Conservation (phyloP, 1,140 invertebrate species). For the Caenorhabditis elegans region DNA sequence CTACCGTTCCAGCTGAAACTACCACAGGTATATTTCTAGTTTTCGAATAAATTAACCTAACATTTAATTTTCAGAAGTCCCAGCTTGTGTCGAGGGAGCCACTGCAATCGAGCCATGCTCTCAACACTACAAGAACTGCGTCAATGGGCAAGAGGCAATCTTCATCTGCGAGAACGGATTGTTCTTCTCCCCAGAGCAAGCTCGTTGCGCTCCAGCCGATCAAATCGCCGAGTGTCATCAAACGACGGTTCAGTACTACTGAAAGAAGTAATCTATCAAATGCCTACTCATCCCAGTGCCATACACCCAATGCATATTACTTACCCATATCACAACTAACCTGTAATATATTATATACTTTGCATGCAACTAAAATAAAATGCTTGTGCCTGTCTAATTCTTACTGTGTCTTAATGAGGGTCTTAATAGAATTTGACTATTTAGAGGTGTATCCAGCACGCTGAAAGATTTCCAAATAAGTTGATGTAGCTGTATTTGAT, state of each 20-base stretch:
- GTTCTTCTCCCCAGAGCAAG: constrained; percentile 12
- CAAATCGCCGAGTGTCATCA: not conserved
- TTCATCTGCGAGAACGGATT: not conserved
- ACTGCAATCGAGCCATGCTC: not conserved
- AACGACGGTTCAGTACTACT: not conserved
- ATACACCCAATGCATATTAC: not conserved
- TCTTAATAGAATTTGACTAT: too few species aligned
- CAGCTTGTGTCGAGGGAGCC: not conserved
- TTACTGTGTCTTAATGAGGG: too few species aligned
- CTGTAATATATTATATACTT: constrained; percentile 1
- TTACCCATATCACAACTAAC: not conserved
- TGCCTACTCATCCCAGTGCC: not conserved
- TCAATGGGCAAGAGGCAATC: not conserved
- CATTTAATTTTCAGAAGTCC: constrained; percentile 6
- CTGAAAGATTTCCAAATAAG: too few species aligned
- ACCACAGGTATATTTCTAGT: not conserved
- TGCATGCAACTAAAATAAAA: not conserved
- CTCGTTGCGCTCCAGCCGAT: not conserved
- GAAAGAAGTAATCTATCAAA: not conserved
- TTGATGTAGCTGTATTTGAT: too few species aligned
- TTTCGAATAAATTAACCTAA: not conserved
- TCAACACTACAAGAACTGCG: not conserved
- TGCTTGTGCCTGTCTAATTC: too few species aligned
- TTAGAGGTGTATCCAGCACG: too few species aligned
- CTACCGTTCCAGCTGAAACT: not conserved